A percentile compares a stretch with the other conserved stretches of the same genome.
phyloP scores from a whole-genome alignment of 35 echinoderm and acorn worm species.

The Eucidaris tribuloides region DNA sequence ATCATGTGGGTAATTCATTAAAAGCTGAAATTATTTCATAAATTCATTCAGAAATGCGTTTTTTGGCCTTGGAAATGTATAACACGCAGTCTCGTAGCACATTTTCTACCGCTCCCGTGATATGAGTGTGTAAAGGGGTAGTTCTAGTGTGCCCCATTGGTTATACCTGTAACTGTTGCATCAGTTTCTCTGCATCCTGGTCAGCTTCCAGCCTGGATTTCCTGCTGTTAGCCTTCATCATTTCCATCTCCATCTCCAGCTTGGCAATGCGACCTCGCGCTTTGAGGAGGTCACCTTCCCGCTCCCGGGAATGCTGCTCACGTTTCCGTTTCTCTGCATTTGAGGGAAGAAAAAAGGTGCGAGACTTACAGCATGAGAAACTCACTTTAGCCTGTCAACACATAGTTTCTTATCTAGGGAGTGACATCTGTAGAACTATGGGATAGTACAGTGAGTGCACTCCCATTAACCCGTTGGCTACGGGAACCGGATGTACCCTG shows the following conservation, averaged over 20 bases:
- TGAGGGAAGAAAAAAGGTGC: background rate
- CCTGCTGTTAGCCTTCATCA: constrained; percentile 47
- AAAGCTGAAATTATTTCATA: too few species aligned
- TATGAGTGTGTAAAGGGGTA: background rate
- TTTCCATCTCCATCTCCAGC: constrained; percentile 73
- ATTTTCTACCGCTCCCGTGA: too few species aligned
- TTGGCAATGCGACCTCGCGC: constrained; percentile 62
- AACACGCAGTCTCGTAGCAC: too few species aligned
- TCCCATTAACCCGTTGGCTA: too few species aligned
- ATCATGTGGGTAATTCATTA: too few species aligned
- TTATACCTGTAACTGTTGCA: constrained; percentile 3
- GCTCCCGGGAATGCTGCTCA: constrained; percentile 44
- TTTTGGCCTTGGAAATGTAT: too few species aligned
- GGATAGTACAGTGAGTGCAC: background rate
- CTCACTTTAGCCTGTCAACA: background rate
- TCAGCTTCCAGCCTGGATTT: constrained; percentile 66
- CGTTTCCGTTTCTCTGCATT: constrained; percentile 53
- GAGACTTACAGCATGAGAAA: background rate
- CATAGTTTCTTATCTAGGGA: background rate
- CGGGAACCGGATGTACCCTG: background rate
- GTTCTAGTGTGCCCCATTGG: background rate
- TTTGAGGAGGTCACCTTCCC: constrained; percentile 51
- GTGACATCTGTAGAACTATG: background rate
- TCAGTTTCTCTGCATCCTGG: constrained; percentile 41
- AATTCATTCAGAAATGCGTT: too few species aligned